These are phyloP conservation scores for Pyrocoelia pectoralis DNA, from an alignment of 2,888 invertebrate species.

Conservation along the genomic window DNA sequence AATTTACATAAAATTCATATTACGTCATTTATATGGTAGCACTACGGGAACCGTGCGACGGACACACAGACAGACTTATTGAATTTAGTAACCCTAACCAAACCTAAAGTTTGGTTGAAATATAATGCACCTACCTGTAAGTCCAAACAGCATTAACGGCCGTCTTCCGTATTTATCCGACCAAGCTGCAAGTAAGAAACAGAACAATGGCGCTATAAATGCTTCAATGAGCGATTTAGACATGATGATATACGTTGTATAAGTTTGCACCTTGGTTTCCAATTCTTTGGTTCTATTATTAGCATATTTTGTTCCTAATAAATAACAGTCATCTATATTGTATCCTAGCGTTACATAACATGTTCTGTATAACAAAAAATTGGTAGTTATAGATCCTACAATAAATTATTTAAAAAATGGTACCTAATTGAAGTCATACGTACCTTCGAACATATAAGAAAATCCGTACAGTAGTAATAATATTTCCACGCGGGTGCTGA, in stretches of 20 bases:
- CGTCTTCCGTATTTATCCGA: constrained; percentile 81
- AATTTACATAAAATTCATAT: too few relatives aligned
- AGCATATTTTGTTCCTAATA: constrained; percentile 64
- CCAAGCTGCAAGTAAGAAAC: constrained; percentile 82
- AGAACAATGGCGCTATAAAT: constrained; percentile 71
- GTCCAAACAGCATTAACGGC: constrained; percentile 68
- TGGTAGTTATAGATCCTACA: constrained; percentile 68
- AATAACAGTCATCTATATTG: constrained; percentile 67
- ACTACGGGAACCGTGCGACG: too few relatives aligned
- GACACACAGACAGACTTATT: too few relatives aligned
- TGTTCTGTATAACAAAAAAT: constrained; percentile 74
- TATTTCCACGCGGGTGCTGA: not conserved
- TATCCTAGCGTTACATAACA: constrained; percentile 69
- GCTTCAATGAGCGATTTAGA: constrained; percentile 69
- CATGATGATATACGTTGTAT: constrained; percentile 70
- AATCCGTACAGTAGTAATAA: not conserved
- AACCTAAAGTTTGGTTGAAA: too few relatives aligned
- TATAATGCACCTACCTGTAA: constrained; percentile 47
- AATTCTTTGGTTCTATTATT: constrained; percentile 62
- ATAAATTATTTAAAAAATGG: constrained; percentile 28
- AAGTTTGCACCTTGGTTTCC: constrained; percentile 69
- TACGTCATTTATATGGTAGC: too few relatives aligned
- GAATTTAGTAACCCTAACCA: too few relatives aligned
- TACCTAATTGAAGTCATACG: not conserved
- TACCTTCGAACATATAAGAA: too few relatives aligned